Conservation (phyloP, 2,797 vertebrate genomes). For the Coluber constrictor region DNA sequence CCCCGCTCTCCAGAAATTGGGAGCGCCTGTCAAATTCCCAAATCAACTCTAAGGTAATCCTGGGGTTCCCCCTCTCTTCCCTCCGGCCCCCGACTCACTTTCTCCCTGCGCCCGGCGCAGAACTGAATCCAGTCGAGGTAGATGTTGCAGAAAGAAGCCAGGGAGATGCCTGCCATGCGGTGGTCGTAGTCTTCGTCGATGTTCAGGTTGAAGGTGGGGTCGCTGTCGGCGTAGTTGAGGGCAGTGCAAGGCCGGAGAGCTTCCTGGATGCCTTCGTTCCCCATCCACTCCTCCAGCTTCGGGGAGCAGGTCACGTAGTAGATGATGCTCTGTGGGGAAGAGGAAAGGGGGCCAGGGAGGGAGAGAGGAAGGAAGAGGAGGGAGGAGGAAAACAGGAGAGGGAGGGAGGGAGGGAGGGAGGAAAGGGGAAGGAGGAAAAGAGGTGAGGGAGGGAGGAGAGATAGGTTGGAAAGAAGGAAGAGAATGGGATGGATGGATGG, state of each 20-base stretch:
- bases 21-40: background rate
- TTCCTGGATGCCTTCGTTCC: conserved; percentile 54
- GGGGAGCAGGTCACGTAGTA: conserved; percentile 67
- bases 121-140: conserved; percentile 72
- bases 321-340: conserved; percentile 66
- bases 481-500: no score
- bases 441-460: no score
- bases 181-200: conserved; percentile 71
- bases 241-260: conserved; percentile 59
- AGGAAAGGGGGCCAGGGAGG: background rate
- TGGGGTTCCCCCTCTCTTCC: no score
- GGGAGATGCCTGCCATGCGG: conserved; percentile 62
- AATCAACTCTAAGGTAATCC: background rate
- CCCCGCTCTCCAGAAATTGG: background rate
- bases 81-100: conserved; percentile 30
- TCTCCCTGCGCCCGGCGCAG: conserved; percentile 60
- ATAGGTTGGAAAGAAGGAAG: no score
- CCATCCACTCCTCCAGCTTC: conserved; percentile 66
- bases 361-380: no score
- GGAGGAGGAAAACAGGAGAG: rapidly evolving
- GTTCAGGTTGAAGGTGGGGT: conserved; percentile 71
- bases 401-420: rapidly evolving
- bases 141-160: conserved; percentile 63
- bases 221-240: conserved; percentile 61
- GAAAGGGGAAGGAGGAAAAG: no score